Conservation (phyloP, 2,888 invertebrate species). For the Ecliptopera silaceata region DNA sequence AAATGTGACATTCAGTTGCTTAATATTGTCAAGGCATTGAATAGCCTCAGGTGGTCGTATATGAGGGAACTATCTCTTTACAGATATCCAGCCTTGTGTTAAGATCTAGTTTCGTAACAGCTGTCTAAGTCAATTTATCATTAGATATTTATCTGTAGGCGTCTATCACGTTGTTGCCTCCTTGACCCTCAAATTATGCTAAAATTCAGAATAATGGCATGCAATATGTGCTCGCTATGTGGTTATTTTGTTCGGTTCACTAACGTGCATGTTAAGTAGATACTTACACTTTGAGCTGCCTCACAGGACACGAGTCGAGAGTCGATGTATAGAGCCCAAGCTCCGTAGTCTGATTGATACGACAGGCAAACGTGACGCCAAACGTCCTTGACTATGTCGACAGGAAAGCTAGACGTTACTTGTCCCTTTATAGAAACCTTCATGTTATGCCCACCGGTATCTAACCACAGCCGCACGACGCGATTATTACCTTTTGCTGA, state of each 20-base stretch:
- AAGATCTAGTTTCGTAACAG: slow-evolving; percentile 56
- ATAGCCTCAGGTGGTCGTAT: slow-evolving; percentile 50
- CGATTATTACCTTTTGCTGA: slow-evolving; percentile 78
- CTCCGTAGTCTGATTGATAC: slow-evolving; percentile 84
- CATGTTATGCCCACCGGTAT: slow-evolving; percentile 79
- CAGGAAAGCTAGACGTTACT: slow-evolving; percentile 69
- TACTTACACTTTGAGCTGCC: slow-evolving; percentile 59
- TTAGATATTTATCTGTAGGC: slow-evolving; percentile 43
- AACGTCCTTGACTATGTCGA: slow-evolving; percentile 67
- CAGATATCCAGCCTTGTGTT: slow-evolving; percentile 49
- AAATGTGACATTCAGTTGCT: slow-evolving; percentile 32
- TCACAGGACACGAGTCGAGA: slow-evolving; percentile 76
- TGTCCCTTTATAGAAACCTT: slow-evolving; percentile 82
- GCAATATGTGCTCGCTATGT: background rate
- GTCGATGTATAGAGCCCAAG: slow-evolving; percentile 85
- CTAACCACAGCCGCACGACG: slow-evolving; percentile 84
- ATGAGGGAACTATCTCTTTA: slow-evolving; percentile 46
- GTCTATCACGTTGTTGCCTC: slow-evolving; percentile 43
- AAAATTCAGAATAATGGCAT: background rate
- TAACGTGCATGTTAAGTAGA: background rate
- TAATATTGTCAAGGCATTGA: slow-evolving; percentile 44
- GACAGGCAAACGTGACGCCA: slow-evolving; percentile 88
- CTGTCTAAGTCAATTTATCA: slow-evolving; percentile 53
- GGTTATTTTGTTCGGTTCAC: too few relatives aligned
- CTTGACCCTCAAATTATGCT: slow-evolving; percentile 42